A percentile compares a stretch with the other conserved stretches of the same genome.
Evolutionary conservation across 2,888 invertebrate genomes (phyloP).

Genomic region (Orgyia antiqua): DNA sequence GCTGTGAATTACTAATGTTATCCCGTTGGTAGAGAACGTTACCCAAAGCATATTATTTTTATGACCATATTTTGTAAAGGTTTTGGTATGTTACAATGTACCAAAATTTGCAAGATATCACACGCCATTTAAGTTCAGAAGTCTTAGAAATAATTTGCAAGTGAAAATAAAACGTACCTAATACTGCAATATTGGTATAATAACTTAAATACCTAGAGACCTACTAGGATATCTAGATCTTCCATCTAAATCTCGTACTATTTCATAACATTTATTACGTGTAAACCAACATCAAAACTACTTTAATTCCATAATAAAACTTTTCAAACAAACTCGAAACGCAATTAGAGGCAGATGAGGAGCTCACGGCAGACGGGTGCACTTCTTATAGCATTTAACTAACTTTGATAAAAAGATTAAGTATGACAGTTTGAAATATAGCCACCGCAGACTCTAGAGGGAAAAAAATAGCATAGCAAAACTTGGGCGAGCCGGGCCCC

Average conservation of each 20-base stretch:
- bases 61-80: too few species aligned
- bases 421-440: slow-evolving; percentile 78
- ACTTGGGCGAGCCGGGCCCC: slow-evolving; percentile 46
- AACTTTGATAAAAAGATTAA: slow-evolving; percentile 79
- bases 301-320: slow-evolving; percentile 48
- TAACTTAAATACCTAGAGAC: too few species aligned
- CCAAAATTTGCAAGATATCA: too few species aligned
- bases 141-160: too few species aligned
- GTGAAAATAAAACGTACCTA: too few species aligned
- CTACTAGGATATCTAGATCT: too few species aligned
- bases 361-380: slow-evolving; percentile 64
- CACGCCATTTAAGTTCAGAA: too few species aligned
- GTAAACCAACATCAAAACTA: slow-evolving; percentile 36
- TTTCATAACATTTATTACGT: slow-evolving; percentile 21
- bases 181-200: too few species aligned
- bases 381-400: slow-evolving; percentile 71
- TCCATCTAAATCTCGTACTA: slow-evolving; percentile 14
- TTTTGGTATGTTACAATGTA: too few species aligned
- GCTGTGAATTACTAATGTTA: too few species aligned
- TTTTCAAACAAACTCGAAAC: slow-evolving; percentile 50
- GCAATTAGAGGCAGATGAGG: slow-evolving; percentile 68
- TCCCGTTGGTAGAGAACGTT: too few species aligned
- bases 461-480: slow-evolving; percentile 61
- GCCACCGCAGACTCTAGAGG: slow-evolving; percentile 63
- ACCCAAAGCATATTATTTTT: too few species aligned